Base-by-base conservation (phyloP, 2,888 invertebrate species). In the Gymnosoma rotundatum region DNA sequence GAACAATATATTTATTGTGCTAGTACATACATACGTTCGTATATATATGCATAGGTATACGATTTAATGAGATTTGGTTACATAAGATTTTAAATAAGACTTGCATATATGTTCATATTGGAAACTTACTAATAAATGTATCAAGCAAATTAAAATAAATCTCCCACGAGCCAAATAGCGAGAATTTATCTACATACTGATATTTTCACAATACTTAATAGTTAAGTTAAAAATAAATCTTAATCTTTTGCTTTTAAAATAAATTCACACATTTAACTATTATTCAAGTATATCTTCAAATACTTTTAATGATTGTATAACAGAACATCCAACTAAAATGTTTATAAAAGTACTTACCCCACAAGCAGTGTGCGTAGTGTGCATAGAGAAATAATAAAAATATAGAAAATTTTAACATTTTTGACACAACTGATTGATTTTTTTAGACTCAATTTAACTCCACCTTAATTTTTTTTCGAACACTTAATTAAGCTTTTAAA, bases 271-370 rank as follows among this genome's bases (percentile, higher is more conserved):
- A 52, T 9, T 52, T 18, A 20, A 16, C 20, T 36, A 67, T 38
- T 67, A 66, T 36, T 67, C 4, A 67, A 67, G 4, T 67, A 21
- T 18, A 12, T 16, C 25, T 21, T 25, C 6, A 21, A 14, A 56
- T 3, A 16, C 25, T 25, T 21, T 54, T 58, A 52, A 16, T 21
- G 78, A 78, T 83, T 83, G 83, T 83, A 78, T 83, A 76, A 16
- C 67, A 54, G 14, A 48, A 36, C 61, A 18, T 7, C 45, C 38
- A 56, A 42, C 42, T 1, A 7, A 36, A 21, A 20, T 66, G 70
- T 56, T 25, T 58, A 60, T 66, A 67, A 25, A 67, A 61, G 42
- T 2, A 25, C 87, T 87, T 87, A 87, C 87, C 87, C 87, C 87
- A 87, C 20, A 83, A 42, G n/a, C 80, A 78, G 16, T 83, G 74